A percentile compares a stretch with the other conserved stretches of the same genome.
Conservation (phyloP, 2,888 invertebrate species). For the Drosophila incognita region DNA sequence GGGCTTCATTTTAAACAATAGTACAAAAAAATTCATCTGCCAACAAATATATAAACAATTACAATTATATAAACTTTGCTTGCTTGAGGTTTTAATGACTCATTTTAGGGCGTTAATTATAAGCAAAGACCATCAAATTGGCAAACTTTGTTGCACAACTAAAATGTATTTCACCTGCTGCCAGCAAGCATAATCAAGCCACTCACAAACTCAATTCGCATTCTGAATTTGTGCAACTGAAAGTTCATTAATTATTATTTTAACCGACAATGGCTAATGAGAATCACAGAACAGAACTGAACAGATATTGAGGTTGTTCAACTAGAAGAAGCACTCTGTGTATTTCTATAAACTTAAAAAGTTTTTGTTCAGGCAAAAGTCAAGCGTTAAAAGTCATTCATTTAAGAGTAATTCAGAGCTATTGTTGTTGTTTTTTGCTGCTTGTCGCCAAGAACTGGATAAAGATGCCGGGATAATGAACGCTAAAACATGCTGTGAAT, state of each 20-base stretch:
- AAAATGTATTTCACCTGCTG: neutral
- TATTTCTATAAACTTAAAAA: neutral
- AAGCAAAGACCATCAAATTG: neutral
- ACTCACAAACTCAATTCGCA: neutral
- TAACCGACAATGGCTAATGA: neutral
- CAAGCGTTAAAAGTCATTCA: slow-evolving; percentile 8
- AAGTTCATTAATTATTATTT: neutral
- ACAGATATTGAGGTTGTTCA: slow-evolving; percentile 2
- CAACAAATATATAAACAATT: neutral
- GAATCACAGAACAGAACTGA: slow-evolving; percentile 8
- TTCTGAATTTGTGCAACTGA: neutral
- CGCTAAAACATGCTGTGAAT: slow-evolving; percentile 46
- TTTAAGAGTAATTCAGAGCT: slow-evolving; percentile 5
- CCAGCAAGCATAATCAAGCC: neutral
- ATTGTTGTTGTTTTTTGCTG: neutral
- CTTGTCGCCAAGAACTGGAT: slow-evolving; percentile 19
- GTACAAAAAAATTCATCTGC: neutral
- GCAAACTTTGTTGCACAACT: neutral
- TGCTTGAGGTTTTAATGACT: no score
- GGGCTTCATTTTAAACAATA: neutral
- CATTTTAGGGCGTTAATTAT: neutral
- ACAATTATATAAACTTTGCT: neutral
- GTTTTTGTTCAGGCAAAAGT: neutral
- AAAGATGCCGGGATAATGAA: slow-evolving; percentile 58
- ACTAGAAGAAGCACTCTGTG: neutral